These are phyloP conservation scores for Chironomus riparius DNA, from an alignment of 2,888 invertebrate species.

Conservation along the genomic window DNA sequence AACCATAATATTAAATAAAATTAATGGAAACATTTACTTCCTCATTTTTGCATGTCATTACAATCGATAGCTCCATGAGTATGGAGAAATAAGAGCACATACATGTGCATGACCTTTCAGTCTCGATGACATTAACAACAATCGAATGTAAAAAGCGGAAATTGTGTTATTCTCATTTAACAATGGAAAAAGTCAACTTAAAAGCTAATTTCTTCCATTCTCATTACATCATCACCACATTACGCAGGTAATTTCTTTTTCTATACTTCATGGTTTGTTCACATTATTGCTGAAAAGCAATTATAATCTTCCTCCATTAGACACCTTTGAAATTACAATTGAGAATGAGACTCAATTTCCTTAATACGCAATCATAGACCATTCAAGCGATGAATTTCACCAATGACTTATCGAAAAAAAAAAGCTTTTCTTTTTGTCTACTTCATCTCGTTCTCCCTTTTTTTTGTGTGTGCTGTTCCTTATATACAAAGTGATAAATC, in stretches of 20 bases:
- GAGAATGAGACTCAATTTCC: neutral
- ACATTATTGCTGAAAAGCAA: neutral
- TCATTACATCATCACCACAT: neutral
- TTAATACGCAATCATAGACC: constrained; percentile 5
- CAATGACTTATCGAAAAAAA: constrained; percentile 5
- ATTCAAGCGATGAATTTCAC: constrained; percentile 4
- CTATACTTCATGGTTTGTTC: neutral
- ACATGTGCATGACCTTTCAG: neutral
- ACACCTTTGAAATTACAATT: neutral
- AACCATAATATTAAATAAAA: neutral
- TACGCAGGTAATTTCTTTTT: neutral
- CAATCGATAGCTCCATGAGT: neutral
- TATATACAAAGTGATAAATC: neutral
- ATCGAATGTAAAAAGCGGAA: neutral
- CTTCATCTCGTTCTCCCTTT: no score
- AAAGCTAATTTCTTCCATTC: neutral
- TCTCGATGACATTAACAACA: neutral
- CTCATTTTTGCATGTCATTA: no score
- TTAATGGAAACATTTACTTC: no score
- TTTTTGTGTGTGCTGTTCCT: no score
- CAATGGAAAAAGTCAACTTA: neutral
- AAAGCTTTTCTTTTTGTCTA: neutral
- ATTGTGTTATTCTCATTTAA: neutral
- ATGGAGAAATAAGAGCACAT: neutral
- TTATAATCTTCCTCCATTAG: neutral